Base-by-base conservation (phyloP, 2,113 vertebrate species). In the Nothoprocta perdicaria region DNA sequence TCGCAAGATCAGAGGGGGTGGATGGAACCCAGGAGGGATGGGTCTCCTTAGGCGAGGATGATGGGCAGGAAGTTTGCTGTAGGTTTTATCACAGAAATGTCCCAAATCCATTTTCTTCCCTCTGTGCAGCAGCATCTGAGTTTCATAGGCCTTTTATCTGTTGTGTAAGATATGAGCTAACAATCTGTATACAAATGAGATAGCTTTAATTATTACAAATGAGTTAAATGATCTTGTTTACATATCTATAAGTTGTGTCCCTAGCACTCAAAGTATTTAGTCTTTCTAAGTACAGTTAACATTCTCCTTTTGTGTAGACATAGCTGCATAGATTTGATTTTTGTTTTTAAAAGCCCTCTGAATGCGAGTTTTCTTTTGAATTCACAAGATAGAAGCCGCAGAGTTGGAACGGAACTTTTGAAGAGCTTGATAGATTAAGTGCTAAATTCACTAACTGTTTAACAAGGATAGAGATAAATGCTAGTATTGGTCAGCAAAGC, bases 211-310 rank as follows among this genome's bases (percentile, higher is more conserved):
- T 88, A 22, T n/a, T 93, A 4, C 89, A 93, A 94, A 78, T 48
- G 68, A 86, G 95, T 95, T 95, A 93, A 87, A 66, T 82, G 9
- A 66, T 92, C 92, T 87, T 92, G 17, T 85, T 14, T 91, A 57
- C 75, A 48, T 68, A 68, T 68, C 68, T 22, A 35, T 94, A 88
- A 91, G 92, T 65, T 78, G 65, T 80, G 33, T 26, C 43, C 26
- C 38, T 80, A 24, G 40, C 80, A 38, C 89, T 91, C 65, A 60
- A 80, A 94, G 73, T 82, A n/a, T 52, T 85, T 92, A 24, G 82
- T 91, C 89, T 91, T 92, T 63, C 89, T 87, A 86, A 83, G 46
- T 74, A 68, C 29, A 31, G 53, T 57, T 57, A 31, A 57, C 15
- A 17, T 57, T 84, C 87, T 71, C 6, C 11, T 63, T 91, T 88